These are phyloP conservation scores for Pollenia amentaria DNA, from an alignment of 2,888 invertebrate species.

Conservation along the genomic window DNA sequence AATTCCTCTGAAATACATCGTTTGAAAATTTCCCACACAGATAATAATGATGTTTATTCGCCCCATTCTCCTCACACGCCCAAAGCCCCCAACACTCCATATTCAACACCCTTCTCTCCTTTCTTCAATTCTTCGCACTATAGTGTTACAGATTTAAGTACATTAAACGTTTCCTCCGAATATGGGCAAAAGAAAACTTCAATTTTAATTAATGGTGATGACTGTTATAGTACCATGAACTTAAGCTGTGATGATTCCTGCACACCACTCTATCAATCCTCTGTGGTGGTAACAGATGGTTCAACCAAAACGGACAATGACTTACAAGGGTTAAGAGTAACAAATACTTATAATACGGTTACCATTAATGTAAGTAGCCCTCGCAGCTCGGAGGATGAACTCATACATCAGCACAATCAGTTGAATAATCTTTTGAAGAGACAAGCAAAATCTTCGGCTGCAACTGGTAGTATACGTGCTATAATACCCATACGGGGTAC, in stretches of 20 bases:
- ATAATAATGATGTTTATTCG: constrained; percentile 81
- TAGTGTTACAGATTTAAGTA: constrained; percentile 66
- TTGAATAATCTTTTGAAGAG: constrained; percentile 82
- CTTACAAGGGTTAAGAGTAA: constrained; percentile 83
- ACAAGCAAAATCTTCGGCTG: constrained; percentile 72
- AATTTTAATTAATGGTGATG: constrained; percentile 90
- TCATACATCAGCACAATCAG: constrained; percentile 83
- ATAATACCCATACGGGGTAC: constrained; percentile 85
- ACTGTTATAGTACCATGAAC: constrained; percentile 91
- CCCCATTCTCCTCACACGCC: constrained; percentile 53
- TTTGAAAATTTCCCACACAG: constrained; percentile 86
- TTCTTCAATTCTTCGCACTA: constrained; percentile 64
- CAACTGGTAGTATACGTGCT: constrained; percentile 77
- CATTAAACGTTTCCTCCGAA: constrained; percentile 68
- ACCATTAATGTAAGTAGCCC: constrained; percentile 86
- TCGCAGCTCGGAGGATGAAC: constrained; percentile 79
- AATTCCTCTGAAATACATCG: constrained; percentile 85
- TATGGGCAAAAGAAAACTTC: constrained; percentile 87
- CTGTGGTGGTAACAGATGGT: constrained; percentile 89
- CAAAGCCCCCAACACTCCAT: constrained; percentile 75
- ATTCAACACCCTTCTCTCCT: constrained; percentile 21
- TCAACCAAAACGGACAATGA: constrained; percentile 57
- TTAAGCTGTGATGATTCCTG: constrained; percentile 86
- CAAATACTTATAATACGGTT: constrained; percentile 86
- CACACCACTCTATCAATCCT: constrained; percentile 89